A percentile compares a stretch with the other conserved stretches of the same genome.
phyloP scores from a whole-genome alignment of 2,113 vertebrate genomes.

The Boleophthalmus pectinirostris region DNA sequence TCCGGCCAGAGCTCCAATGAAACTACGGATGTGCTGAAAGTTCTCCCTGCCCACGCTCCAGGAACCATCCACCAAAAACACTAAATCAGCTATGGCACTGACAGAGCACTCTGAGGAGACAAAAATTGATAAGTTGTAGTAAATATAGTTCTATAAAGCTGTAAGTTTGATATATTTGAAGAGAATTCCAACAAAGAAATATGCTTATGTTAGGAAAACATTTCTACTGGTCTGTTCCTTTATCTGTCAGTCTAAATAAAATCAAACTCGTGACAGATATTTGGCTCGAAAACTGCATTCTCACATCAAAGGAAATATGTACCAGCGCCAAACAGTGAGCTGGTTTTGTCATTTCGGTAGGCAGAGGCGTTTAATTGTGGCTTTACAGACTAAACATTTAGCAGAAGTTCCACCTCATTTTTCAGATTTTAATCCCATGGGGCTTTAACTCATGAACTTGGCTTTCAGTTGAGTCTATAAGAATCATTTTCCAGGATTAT shows the following conservation, averaged over 20 bases:
- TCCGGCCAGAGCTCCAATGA: conserved; percentile 88
- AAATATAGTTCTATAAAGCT: neutral
- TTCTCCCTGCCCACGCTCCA: conserved; percentile 98
- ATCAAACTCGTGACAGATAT: conserved; percentile 46
- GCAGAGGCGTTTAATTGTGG: conserved; percentile 43
- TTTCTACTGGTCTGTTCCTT: conserved; percentile 30
- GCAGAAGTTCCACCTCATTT: conserved; percentile 49
- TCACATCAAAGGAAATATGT: conserved; percentile 61
- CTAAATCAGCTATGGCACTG: conserved; percentile 90
- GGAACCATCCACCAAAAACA: conserved; percentile 96
- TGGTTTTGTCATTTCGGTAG: conserved; percentile 53
- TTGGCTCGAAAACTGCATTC: conserved; percentile 43
- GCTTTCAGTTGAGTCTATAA: conserved; percentile 46
- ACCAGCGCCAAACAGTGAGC: conserved; percentile 52
- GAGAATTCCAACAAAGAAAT: conserved; percentile 29
- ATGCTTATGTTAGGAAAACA: conserved; percentile 27
- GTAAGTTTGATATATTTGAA: conserved; percentile 6
- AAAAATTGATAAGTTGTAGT: conserved; percentile 21
- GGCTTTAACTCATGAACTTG: conserved; percentile 45
- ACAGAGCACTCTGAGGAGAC: conserved; percentile 86
- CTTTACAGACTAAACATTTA: conserved; percentile 64
- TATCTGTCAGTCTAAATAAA: conserved; percentile 46
- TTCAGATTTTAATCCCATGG: conserved; percentile 41
- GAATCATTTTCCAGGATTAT: conserved; percentile 39
- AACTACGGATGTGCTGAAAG: conserved; percentile 92